phyloP scores from a whole-genome alignment of 2,113 vertebrate species.

The Chamaetylas fuelleborni region DNA sequence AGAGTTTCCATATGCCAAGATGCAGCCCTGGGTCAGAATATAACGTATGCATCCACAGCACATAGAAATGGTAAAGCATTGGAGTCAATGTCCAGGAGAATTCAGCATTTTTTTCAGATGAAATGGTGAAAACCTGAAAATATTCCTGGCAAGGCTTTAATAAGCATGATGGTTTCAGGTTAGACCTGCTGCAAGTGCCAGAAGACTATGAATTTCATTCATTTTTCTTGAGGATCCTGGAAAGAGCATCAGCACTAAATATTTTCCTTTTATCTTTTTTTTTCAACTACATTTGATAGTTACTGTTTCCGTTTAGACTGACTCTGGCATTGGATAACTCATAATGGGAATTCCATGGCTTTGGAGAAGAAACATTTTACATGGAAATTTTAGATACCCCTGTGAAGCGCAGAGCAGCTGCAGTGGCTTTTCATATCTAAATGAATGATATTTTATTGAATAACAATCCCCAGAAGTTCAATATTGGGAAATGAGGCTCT shows the following conservation, averaged over 20 bases:
- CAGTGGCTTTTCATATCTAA: background rate
- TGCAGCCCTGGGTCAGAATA: background rate
- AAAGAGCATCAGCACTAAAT: background rate
- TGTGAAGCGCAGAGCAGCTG: background rate
- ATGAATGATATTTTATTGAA: conserved; percentile 14
- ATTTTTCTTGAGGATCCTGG: background rate
- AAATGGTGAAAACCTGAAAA: background rate
- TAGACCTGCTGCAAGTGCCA: background rate
- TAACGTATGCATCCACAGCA: background rate
- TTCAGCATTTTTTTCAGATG: conserved; percentile 11
- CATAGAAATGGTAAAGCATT: background rate
- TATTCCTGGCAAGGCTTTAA: background rate
- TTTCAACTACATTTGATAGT: background rate
- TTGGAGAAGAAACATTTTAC: background rate
- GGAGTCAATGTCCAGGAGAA: background rate
- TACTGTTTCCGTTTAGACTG: background rate
- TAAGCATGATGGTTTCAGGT: background rate
- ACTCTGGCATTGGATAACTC: background rate
- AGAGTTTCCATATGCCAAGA: background rate
- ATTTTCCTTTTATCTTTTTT: background rate
- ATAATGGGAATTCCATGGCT: background rate
- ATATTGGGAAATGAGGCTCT: background rate
- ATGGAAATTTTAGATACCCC: background rate
- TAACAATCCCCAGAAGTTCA: background rate
- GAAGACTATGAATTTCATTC: conserved; percentile 3